Evolutionary conservation across 2,113 vertebrate species (phyloP).

Genomic region (Clupea harengus): DNA sequence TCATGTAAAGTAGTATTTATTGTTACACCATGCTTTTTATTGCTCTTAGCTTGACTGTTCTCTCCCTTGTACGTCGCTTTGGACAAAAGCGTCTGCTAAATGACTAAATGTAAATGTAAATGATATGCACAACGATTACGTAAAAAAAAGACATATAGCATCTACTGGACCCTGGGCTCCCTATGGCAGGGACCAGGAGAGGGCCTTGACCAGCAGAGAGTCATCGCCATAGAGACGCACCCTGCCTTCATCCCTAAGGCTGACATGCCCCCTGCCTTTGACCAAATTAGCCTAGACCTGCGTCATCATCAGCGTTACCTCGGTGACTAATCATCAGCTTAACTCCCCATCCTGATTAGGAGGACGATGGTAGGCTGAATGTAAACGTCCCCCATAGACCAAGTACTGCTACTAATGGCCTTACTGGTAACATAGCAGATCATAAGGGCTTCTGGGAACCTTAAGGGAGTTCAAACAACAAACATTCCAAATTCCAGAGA

Average conservation of each 20-base stretch:
- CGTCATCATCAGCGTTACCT: conserved; percentile 36
- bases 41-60: no score
- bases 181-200: background rate
- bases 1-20: no score
- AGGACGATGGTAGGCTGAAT: conserved; percentile 5
- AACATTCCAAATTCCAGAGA: background rate
- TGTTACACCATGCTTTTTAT: no score
- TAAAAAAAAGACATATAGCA: no score
- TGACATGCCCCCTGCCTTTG: background rate
- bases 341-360: conserved; percentile 27
- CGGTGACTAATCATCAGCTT: conserved; percentile 7
- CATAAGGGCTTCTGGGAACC: background rate
- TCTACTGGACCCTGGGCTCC: background rate
- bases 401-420: conserved; percentile 11
- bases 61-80: no score
- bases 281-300: conserved; percentile 11
- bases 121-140: no score
- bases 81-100: no score
- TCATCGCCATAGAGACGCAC: background rate
- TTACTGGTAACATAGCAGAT: background rate
- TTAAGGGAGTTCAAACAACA: background rate
- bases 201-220: background rate
- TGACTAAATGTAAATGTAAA: no score
- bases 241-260: background rate
- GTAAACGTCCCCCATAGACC: conserved; percentile 19